Evolutionary conservation across 2,888 invertebrate species (phyloP), one percentile per base, ranked within the genome.

Genomic region (Stegophylla sp.): DNA sequence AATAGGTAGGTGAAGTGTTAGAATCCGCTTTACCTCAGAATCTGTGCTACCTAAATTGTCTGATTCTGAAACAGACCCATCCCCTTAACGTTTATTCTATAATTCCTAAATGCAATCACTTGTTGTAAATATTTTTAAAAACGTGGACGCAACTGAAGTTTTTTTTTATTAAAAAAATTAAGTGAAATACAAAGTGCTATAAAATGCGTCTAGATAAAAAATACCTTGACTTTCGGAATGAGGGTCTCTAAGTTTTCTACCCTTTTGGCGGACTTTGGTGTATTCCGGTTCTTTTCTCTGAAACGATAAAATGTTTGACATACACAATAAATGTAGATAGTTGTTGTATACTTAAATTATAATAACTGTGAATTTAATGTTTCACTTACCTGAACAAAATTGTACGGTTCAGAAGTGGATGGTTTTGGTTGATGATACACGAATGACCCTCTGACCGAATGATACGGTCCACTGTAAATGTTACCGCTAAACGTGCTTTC

Each of bases 31-130:
- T 89, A 94, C 93, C 91, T 95, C 94, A 89, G 94, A 94, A 91
- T 95, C 94, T 90, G 94, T 94, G 87, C 94, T 94, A 89, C 95
- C 94, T 91, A 94, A 91, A 92, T 94, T 94, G 92, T 94, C 94
- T 89, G 93, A 93, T 90, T 95, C 93, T 92, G 92, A 86, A 90
- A 90, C 86, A 85, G 82, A 82, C n/a, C 20, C 3, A 12, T 76
- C 9, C 20, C 26, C 7, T 34, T 26, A 56, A 41, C 66, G 43
- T 53, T 66, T 66, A 66, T 26, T 66, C 20, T 74, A 28, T 34
- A 48, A 74, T 26, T n/a, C n/a, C 4, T 59, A 15, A n/a, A 45
- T 61, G 9, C 26, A 45, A 73, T 26, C 13, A 13, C 1, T 72
- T 3, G 2, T 1, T 41, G 9, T 56, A 0, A 7, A 26, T 56